Evolutionary conservation across 53 echinoderm and acorn worm species (phyloP), one percentile per base, ranked within the genome.

Genomic region (Henricia sp.): DNA sequence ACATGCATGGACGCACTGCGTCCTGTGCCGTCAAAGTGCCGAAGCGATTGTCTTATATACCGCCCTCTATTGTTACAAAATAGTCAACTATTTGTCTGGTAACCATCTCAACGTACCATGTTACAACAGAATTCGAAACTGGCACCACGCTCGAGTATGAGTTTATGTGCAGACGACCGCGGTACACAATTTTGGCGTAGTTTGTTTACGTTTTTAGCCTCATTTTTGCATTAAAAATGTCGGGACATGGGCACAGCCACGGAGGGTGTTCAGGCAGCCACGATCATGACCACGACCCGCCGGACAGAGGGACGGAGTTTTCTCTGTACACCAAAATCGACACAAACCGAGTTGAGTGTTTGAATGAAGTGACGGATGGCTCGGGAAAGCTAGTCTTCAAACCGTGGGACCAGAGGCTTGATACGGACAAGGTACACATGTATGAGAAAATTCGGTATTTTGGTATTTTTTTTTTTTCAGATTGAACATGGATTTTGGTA

Each of bases 341-440:
- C 58, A 92, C 83, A 10, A 82, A 90, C 32, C 83, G 55, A 50
- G 90, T 99, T 39, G 99, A 99, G 52, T 99, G 99, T 66, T 72
- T 99, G 74, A 99, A 99, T 59, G 99, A 99, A 72, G 89, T 68
- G 20, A 75, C 68, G 0, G 94, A 99, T 4, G 99, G 94, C 32
- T 99, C 99, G 37, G 99, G 99, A 13, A 99, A 99, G 68, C 40
- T 89, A 6, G 92, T 99, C 26, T 99, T 99, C 89, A 99, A 99
- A 59, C 86, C 99, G 1, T 99, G 99, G 99, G 99, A 99, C 42
- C 72, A 92, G 74, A 73, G 99, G 27, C 87, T 95, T 10, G 90
- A 91, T 67, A 86, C 71, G 51, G 84, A 88, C 39, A 99, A 99
- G 99, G 99, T 92, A 38, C 37, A 52, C 32, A n/a, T n/a, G n/a